These are phyloP conservation scores for Nestor notabilis DNA, from an alignment of 2,113 vertebrate genomes.

Conservation along the genomic window DNA sequence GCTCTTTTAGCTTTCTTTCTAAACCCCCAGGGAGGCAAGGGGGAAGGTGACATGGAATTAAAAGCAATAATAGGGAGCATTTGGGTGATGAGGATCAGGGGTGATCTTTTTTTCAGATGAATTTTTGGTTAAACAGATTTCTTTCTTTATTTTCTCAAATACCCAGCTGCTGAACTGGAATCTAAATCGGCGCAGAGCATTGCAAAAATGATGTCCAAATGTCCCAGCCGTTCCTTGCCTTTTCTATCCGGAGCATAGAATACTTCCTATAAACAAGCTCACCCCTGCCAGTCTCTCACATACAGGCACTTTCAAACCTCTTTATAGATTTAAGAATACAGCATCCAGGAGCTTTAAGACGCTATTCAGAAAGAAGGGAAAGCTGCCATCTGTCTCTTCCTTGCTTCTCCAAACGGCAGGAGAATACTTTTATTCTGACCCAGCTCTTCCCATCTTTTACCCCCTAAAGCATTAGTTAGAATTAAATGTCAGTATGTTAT, in stretches of 20 bases:
- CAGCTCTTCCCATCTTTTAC: slow-evolving; percentile 14
- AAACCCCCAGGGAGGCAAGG: not conserved
- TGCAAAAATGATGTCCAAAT: not conserved
- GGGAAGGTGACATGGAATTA: slow-evolving; percentile 15
- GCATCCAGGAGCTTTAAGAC: slow-evolving; percentile 42
- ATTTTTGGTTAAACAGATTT: not conserved
- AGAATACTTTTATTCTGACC: slow-evolving; percentile 29
- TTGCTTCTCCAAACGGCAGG: slow-evolving; percentile 2
- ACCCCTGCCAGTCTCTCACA: not conserved
- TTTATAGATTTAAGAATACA: slow-evolving; percentile 27
- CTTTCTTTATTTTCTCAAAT: not conserved
- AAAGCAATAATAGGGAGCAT: slow-evolving; percentile 13
- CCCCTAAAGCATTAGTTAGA: not conserved
- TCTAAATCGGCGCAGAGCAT: not conserved
- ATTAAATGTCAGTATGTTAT: slow-evolving; percentile 6
- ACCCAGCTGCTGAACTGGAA: slow-evolving; percentile 5
- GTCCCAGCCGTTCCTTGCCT: not conserved
- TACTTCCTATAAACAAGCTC: not conserved
- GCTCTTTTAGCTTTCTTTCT: not conserved
- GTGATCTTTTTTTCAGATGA: slow-evolving; percentile 1
- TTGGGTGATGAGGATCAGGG: not conserved
- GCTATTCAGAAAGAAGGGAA: slow-evolving; percentile 13
- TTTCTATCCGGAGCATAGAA: not conserved
- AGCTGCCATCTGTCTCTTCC: slow-evolving; percentile 47
- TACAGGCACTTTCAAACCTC: not conserved